Evolutionary conservation across 92 coral and sea anemone genomes (phyloP), one percentile per base, ranked within the genome.

Genomic region (Actinernus sp.): DNA sequence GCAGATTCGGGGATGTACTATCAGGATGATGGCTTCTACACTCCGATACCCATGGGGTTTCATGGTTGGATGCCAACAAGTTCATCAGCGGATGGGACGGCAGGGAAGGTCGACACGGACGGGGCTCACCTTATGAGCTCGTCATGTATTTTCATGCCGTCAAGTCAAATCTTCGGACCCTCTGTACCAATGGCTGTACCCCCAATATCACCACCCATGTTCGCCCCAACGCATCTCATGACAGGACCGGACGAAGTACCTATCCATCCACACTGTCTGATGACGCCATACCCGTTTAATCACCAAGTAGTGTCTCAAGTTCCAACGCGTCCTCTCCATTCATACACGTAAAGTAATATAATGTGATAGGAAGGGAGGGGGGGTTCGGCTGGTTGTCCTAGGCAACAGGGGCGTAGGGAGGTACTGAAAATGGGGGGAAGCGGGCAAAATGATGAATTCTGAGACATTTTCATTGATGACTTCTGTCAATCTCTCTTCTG

Each of bases 81-180:
- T 33, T 72, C 52, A n/a, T 43, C 70, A n/a, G 40, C 84, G 12
- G 90, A 77, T 31, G 68, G 63, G 13, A 57, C 63, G 13, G 68
- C 56, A 26, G 68, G 68, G 30, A 76, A 76, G 60, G 51, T 80
- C 19, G 68, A 64, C 38, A 55, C 79, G 2, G 85, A 70, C 20
- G 38, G 62, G 16, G 49, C 46, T 37, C 82, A 76, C 57, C 38
- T 69, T 13, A 47, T 46, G 29, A 55, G 67, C 10, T 60, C 97
- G 1, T 95, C 99, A 4, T 84, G 97, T 26, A 89, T 95, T 41
- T 95, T 91, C 77, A 91, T 95, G 79, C 99, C 99, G 9, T 63
- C 92, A 16, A 67, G 89, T 13, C 97, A 86, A 61, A 65, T 91
- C 32, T 95, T 91, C 50, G 84, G 81, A 2, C 71, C 86, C 33